A percentile compares a stretch with the other conserved stretches of the same genome.
These are phyloP conservation scores for Helleia helle DNA, from an alignment of 2,888 invertebrate species.

Conservation along the genomic window DNA sequence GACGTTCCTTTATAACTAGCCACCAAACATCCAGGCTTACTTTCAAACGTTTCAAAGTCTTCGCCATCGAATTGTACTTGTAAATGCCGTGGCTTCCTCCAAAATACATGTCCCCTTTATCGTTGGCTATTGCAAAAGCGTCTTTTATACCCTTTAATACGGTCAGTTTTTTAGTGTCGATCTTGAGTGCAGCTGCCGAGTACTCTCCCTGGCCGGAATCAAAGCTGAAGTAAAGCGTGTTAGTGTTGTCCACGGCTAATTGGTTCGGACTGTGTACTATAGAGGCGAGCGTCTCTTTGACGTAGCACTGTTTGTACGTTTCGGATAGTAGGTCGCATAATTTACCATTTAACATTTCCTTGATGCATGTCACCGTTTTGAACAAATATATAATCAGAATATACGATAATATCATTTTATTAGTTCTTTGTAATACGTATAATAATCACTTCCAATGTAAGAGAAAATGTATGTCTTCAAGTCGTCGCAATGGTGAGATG, in stretches of 20 bases:
- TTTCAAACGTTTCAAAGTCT: constrained; percentile 34
- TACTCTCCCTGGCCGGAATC: constrained; percentile 53
- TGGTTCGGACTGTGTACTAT: constrained; percentile 54
- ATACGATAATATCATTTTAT: not conserved
- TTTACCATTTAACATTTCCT: constrained; percentile 13
- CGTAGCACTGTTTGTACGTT: constrained; percentile 36
- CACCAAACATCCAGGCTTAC: constrained; percentile 56
- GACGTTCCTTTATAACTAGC: constrained; percentile 39
- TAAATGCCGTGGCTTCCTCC: constrained; percentile 58
- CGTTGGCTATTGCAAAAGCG: constrained; percentile 48
- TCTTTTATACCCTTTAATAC: constrained; percentile 53
- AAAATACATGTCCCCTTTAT: constrained; percentile 43
- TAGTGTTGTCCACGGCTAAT: constrained; percentile 42
- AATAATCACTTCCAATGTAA: no score
- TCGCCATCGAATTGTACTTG: constrained; percentile 34
- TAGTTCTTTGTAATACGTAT: not conserved
- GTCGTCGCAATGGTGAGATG: no score
- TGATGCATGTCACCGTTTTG: not conserved
- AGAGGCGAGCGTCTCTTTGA: constrained; percentile 39
- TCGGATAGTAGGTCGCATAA: constrained; percentile 35
- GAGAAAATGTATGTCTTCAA: no score
- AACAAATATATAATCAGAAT: not conserved
- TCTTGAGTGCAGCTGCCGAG: constrained; percentile 37
- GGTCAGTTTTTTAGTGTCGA: constrained; percentile 39
- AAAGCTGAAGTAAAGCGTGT: constrained; percentile 52